A percentile compares a stretch with the other conserved stretches of the same genome.
phyloP scores from a whole-genome alignment of 2,797 vertebrate genomes.

The Brachyrhaphis roseni region DNA sequence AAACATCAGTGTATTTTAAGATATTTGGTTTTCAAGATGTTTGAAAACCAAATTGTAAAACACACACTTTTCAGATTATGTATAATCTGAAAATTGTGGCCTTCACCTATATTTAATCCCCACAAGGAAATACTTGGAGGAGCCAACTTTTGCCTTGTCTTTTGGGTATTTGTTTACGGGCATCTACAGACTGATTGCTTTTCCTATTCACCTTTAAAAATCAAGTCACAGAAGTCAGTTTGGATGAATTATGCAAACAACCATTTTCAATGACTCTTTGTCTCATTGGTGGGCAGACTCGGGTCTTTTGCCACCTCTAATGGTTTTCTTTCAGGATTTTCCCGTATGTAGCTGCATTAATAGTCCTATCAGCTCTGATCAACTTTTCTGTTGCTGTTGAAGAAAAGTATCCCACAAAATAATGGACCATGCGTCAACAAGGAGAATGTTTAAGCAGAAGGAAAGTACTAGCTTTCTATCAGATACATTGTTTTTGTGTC shows the following conservation, averaged over 20 bases:
- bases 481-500: neutral
- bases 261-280: neutral
- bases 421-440: neutral
- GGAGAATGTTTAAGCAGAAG: neutral
- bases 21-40: neutral
- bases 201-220: neutral
- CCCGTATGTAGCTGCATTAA: neutral
- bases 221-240: neutral
- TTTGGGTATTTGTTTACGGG: neutral
- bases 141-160: neutral
- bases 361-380: neutral
- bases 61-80: too few relatives aligned
- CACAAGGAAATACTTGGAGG: neutral
- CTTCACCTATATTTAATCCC: neutral
- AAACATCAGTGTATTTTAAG: neutral
- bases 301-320: neutral
- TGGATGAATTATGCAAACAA: neutral
- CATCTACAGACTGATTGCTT: too few relatives aligned
- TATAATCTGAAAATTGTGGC: neutral
- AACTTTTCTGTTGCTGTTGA: neutral
- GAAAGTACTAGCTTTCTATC: neutral
- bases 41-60: neutral
- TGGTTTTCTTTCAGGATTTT: neutral
- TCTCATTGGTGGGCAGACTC: neutral
- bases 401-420: neutral